Evolutionary conservation across 2,113 vertebrate genomes (phyloP), one percentile per base, ranked within the genome.

Genomic region (Dipodomys ordii): DNA sequence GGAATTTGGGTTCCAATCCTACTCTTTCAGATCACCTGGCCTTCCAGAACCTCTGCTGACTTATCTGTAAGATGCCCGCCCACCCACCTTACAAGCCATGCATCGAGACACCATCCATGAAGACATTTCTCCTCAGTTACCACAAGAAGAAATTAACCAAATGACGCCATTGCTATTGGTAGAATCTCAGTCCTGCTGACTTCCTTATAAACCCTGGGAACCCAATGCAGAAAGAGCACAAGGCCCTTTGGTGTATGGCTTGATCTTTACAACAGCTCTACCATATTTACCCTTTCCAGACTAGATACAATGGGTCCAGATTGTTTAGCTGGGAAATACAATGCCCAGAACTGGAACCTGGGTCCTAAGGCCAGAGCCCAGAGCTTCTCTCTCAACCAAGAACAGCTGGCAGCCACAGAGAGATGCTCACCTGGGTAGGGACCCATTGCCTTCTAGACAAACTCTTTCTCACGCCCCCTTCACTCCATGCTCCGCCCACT

Each of bases 401-500:
- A 86, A 35, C 20, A 23, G 30, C 4, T 2, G 11, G 10, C 49
- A 12, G 22, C 68, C 10, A 9, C 0, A 35, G 28, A 13, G 39
- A 22, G n/a, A 46, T 28, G 32, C 67, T 28, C 0, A 15, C 57
- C n/a, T 9, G 25, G 27, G 20, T 2, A 4, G 46, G 18, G 30
- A 62, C 6, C 32, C 9, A 6, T 9, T 39, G 7, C 32, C 79
- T 11, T 53, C 22, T 6, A 64, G 60, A 32, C 74, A 16, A 57
- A 57, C 28, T 49, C 65, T 68, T 49, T 25, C 62, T 64, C 19
- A 64, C 25, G 11, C 64, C 8, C 49, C 28, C 15, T 15, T 10
- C 27, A 49, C 23, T 20, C 67, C 53, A 92, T 79, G 84, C 83
- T 95, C 73, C 20, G 84, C 83, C 57, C 35, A n/a, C 81, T 72